Base-by-base conservation (phyloP, 2,797 vertebrate species). In the Chromis chromis region DNA sequence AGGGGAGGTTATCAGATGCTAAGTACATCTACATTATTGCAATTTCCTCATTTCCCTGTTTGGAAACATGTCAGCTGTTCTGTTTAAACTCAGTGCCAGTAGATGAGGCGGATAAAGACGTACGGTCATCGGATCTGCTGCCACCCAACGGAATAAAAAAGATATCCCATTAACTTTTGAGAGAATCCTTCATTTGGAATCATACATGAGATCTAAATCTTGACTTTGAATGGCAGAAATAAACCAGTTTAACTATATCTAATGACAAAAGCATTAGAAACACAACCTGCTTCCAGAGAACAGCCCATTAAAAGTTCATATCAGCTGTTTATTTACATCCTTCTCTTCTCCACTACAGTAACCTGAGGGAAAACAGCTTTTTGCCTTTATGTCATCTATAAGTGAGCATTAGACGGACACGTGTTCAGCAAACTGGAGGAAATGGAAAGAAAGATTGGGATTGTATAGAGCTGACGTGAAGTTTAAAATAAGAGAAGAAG, bases 1-100 rank as follows among this genome's bases (percentile, higher is more conserved):
- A 80, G 75, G 58, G 65, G 42, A 53, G 31, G 65, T 90, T 86
- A 90, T 92, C 88, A 69, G 86, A 87, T 79, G 58, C 53, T 36
- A 11, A 52, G 64, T 54, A 39, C 79, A 63, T 85, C 74, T 52
- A 33, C 44, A 70, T 76, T 46, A 83, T 62, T 58, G 49, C 52
- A 55, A 25, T 81, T 71, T 77, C 55, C 79, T 76, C 36, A 77
- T 84, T 92, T 83, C 66, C 56, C 53, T 63, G 14, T 79, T 91
- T 64, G 48, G 83, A 82, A 81, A 78, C 68, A 56, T 68, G 71
- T 67, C 54, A 77, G 68, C 72, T 65, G 66, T 27, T 84, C 86
- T 87, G 85, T 48, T 83, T 81, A 17, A 76, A 60, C 50, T 88
- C 74, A 85, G 16, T 70, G 75, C 22, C 68, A 36, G 62, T 17